A percentile compares a stretch with the other conserved stretches of the same genome.
phyloP scores from a whole-genome alignment of 2,888 invertebrate species.

The Eristalis pertinax region DNA sequence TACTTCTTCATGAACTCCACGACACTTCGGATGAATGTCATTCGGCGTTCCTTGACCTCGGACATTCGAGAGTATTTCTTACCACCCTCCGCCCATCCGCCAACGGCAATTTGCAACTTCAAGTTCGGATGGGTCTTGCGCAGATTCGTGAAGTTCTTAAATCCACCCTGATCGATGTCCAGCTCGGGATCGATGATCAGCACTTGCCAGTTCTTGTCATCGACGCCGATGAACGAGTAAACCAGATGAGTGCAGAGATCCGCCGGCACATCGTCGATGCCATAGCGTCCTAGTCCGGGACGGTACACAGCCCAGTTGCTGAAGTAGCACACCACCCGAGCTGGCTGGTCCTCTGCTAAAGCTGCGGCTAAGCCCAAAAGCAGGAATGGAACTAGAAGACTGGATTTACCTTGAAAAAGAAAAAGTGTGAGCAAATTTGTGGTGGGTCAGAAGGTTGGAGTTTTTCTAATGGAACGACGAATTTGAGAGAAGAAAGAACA shows the following conservation, averaged over 20 bases:
- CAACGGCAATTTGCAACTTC: conserved; percentile 91
- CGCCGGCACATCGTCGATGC: conserved; percentile 91
- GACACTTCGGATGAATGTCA: conserved; percentile 88
- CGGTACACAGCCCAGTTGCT: conserved; percentile 89
- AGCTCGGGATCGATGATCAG: conserved; percentile 91
- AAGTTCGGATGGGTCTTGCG: conserved; percentile 87
- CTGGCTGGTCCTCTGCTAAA: conserved; percentile 77
- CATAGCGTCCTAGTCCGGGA: conserved; percentile 90
- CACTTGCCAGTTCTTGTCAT: conserved; percentile 89
- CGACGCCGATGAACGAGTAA: conserved; percentile 94
- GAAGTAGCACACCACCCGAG: conserved; percentile 84
- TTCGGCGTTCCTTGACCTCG: conserved; percentile 86
- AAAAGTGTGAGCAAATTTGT: not conserved
- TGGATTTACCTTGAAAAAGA: conserved; percentile 31
- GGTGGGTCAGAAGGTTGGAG: too few relatives aligned
- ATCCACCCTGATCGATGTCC: conserved; percentile 89
- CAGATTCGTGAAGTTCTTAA: conserved; percentile 89
- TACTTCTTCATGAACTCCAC: conserved; percentile 90
- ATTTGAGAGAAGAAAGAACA: too few relatives aligned
- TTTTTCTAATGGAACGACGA: too few relatives aligned
- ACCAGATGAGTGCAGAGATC: conserved; percentile 92
- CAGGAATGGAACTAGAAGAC: conserved; percentile 60
- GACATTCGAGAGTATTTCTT: conserved; percentile 93
- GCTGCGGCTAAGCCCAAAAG: conserved; percentile 73
- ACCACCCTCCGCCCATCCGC: conserved; percentile 96